A percentile compares a stretch with the other conserved stretches of the same genome.
Evolutionary conservation across 2,113 vertebrate species (phyloP).

Genomic region (Megaleporinus macrocephalus): DNA sequence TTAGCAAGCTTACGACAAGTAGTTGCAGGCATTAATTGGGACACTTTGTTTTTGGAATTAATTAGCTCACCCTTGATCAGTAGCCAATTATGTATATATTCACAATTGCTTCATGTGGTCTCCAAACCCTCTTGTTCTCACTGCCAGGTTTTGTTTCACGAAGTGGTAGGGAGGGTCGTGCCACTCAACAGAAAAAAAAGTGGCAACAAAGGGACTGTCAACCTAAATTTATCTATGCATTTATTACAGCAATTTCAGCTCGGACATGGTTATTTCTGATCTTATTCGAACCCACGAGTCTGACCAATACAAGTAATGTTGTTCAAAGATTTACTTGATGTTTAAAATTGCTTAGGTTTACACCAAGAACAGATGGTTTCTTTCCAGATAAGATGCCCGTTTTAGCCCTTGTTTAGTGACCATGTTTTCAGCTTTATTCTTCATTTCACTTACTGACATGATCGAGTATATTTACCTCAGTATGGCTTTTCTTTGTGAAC

Average conservation of each 20-base stretch:
- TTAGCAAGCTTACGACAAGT: slow-evolving; percentile 51
- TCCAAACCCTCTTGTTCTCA: background rate
- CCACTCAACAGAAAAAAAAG: slow-evolving; percentile 1
- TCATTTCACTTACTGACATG: background rate
- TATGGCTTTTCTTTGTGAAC: slow-evolving; percentile 60
- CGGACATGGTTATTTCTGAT: background rate
- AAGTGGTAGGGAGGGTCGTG: background rate
- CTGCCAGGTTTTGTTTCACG: slow-evolving; percentile 11
- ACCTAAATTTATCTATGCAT: slow-evolving; percentile 52
- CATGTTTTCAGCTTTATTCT: background rate
- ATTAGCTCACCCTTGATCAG: background rate
- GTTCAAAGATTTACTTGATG: background rate
- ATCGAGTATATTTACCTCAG: slow-evolving; percentile 23
- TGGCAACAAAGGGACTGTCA: slow-evolving; percentile 7
- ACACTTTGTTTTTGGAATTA: background rate
- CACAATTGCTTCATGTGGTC: background rate
- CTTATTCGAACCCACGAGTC: slow-evolving; percentile 12
- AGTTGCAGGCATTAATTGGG: slow-evolving; percentile 25
- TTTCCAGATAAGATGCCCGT: background rate
- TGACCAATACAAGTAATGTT: background rate
- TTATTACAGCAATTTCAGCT: slow-evolving; percentile 13
- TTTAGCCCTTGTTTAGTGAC: background rate
- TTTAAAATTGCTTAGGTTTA: background rate
- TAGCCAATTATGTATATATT: slow-evolving; percentile 39
- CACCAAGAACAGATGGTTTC: background rate